Base-by-base conservation (phyloP, 2,888 invertebrate genomes). In the Adelognathus sp. region DNA sequence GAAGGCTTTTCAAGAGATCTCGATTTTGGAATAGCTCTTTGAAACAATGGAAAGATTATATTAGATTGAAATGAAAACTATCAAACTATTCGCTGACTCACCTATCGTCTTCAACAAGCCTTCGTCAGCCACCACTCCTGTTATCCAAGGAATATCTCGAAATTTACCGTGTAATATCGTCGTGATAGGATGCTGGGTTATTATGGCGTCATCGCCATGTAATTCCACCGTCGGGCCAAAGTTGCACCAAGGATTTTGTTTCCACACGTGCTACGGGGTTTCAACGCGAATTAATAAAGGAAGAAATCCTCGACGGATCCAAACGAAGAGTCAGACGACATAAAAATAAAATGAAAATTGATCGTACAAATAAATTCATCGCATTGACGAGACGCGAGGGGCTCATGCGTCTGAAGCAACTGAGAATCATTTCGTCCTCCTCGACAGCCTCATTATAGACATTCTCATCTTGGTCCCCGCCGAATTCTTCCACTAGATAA, bases 111-210 rank as follows among this genome's bases (percentile, higher is more conserved):
- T 83, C 0, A 76, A 0, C 7, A 88, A 64, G 41, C 88, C 88
- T 75, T 90, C 90, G 63, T 90, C 86, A 31, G 79, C 29, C 5
- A 81, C 82, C 1, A 87, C 54, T 14, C 89, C 90, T 2, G 83
- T 81, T 56, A 91, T 88, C 83, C 85, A 86, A 0, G 91, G 90
- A 76, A 90, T 86, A 56, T 90, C 88, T 9, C 88, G 84, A 58
- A 86, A 88, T 21, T 82, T 69, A 4, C 83, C 81, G 0, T 85
- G 70, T 31, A 76, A 31, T 3, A 89, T 76, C 6, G 70, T 66
- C 27, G 29, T 71, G 41, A 70, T 31, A 2, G 91, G 90, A 80
- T 88, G 82, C 52, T 81, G 75, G n/a, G 86, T 88, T 27, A 91
- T 52, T 3, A 89, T 76, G 0, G 90, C 89, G 11, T 87, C 89